These are phyloP conservation scores for Leptoteleia sp. DNA, from an alignment of 1,140 invertebrate genomes.

Conservation along the genomic window DNA sequence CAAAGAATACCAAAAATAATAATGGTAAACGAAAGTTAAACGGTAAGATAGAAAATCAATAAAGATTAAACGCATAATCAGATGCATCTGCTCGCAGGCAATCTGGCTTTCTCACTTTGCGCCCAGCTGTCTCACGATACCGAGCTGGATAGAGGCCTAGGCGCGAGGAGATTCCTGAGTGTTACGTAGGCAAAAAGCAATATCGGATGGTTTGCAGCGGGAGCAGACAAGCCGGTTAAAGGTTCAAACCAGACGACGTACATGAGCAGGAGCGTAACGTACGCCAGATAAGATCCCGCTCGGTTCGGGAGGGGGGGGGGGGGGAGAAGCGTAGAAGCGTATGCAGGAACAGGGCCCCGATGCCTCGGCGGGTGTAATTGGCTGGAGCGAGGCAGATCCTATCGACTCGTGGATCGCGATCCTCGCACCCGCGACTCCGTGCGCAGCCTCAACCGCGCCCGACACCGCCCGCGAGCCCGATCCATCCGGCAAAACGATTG, in stretches of 20 bases:
- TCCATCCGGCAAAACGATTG: constrained; percentile 38
- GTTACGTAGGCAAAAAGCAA: constrained; percentile 63
- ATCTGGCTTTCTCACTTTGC: no score
- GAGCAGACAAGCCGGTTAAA: constrained; percentile 67
- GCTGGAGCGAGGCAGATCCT: constrained; percentile 65
- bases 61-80: no score
- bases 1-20: no score
- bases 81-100: no score
- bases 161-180: constrained; percentile 59
- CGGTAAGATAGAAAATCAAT: no score
- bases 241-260: constrained; percentile 64
- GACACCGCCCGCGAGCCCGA: constrained; percentile 42
- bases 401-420: constrained; percentile 69
- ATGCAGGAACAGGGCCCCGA: constrained; percentile 61
- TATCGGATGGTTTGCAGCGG: constrained; percentile 60
- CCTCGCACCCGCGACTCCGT: constrained; percentile 66
- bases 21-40: no score
- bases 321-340: no score
- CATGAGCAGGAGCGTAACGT: constrained; percentile 66
- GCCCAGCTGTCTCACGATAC: constrained; percentile 61
- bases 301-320: constrained; percentile 64
- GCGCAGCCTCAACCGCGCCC: constrained; percentile 57
- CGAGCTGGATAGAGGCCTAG: constrained; percentile 54
- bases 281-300: constrained; percentile 69
- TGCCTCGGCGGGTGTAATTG: constrained; percentile 69